Percentiles rank a stretch among this genome's conserved stretches.
Evolutionary conservation across 1,140 invertebrate genomes (phyloP).

Genomic region (Phenacoccus solenopsis): DNA sequence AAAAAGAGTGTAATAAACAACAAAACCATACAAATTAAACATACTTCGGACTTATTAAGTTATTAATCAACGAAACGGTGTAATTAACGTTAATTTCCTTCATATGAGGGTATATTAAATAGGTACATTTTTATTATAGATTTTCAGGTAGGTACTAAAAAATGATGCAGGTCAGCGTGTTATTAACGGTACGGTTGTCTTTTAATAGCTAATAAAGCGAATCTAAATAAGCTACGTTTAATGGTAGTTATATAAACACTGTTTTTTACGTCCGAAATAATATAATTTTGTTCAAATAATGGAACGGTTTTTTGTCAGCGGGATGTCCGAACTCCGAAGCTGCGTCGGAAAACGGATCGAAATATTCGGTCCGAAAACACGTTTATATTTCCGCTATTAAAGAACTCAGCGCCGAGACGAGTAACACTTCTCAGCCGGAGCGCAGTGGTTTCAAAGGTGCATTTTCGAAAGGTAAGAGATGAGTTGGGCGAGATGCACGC

Average conservation of each 20-base stretch:
- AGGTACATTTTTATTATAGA: background rate
- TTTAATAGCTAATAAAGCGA: constrained; percentile 13
- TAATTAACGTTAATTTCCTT: background rate
- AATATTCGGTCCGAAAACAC: background rate
- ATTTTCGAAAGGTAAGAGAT: too few relatives aligned
- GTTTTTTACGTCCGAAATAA: background rate
- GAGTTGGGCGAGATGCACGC: too few relatives aligned
- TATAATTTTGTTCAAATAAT: constrained; percentile 16
- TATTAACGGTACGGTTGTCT: background rate
- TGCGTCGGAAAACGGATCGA: background rate
- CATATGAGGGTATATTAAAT: too few relatives aligned
- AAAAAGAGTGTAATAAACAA: too few relatives aligned
- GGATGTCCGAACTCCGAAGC: background rate
- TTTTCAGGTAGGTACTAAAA: constrained; percentile 5
- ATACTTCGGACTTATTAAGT: background rate
- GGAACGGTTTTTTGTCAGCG: constrained; percentile 12
- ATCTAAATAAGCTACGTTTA: constrained; percentile 15
- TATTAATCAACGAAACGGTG: background rate
- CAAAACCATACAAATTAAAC: too few relatives aligned
- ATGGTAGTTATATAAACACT: constrained; percentile 17
- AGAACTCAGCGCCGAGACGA: background rate
- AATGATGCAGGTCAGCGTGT: constrained; percentile 2
- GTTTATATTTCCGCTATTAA: constrained; percentile 3
- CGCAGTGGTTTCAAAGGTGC: background rate
- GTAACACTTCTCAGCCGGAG: background rate